Conservation (phyloP, 1,140 invertebrate genomes). For the Eumaeus atala region DNA sequence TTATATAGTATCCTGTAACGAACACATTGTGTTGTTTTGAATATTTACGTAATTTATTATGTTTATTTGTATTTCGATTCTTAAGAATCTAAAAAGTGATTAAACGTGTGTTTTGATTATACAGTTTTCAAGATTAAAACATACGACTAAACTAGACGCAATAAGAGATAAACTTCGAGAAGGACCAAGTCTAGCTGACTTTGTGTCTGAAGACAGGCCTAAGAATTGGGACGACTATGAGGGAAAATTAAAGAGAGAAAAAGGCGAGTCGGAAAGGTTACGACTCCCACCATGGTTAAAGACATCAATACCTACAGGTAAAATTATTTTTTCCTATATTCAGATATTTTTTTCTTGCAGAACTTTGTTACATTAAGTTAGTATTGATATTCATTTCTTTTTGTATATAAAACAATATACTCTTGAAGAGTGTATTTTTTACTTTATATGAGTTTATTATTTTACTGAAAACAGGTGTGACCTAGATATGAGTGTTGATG, state of each 20-base stretch:
- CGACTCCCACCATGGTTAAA: slow-evolving; percentile 98
- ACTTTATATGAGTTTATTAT: no score
- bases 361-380: no score
- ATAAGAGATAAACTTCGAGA: slow-evolving; percentile 76
- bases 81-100: neutral
- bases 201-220: slow-evolving; percentile 76
- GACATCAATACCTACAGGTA: slow-evolving; percentile 92
- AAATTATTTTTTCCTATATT: slow-evolving; percentile 25
- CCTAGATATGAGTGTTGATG: no score
- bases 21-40: no score
- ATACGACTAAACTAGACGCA: slow-evolving; percentile 65
- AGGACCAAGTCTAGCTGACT: slow-evolving; percentile 80
- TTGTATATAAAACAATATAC: neutral
- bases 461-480: no score
- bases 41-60: neutral
- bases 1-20: no score
- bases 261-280: slow-evolving; percentile 86
- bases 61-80: neutral
- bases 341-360: neutral
- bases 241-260: slow-evolving; percentile 88
- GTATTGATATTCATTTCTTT: no score
- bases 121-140: slow-evolving; percentile 47
- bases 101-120: neutral
- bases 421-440: neutral
- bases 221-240: slow-evolving; percentile 80